A percentile compares a stretch with the other conserved stretches of the same genome.
Conservation (phyloP, 2,797 vertebrate species). For the Pangasius mekongensis region DNA sequence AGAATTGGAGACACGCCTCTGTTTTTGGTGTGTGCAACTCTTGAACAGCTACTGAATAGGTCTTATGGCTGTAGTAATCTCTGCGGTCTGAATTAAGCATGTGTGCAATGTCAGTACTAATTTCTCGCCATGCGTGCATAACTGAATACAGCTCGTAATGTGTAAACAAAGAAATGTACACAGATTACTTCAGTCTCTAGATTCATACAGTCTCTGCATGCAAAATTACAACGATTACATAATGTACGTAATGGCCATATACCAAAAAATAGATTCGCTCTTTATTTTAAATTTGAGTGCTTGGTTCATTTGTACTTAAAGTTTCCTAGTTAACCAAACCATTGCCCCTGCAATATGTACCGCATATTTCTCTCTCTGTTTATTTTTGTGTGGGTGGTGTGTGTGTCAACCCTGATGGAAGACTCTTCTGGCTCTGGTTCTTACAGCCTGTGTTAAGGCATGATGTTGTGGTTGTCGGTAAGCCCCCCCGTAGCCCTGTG, state of each 20-base stretch:
- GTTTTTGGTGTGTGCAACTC: background rate
- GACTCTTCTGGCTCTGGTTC: constrained; percentile 54
- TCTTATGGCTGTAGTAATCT: background rate
- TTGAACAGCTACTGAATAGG: background rate
- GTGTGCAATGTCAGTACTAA: background rate
- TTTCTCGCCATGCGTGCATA: background rate
- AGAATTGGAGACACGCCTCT: background rate
- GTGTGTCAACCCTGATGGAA: constrained; percentile 32
- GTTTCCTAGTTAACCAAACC: background rate
- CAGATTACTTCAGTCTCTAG: background rate
- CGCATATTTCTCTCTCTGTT: constrained; percentile 20
- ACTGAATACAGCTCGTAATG: background rate
- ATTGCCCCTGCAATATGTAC: background rate
- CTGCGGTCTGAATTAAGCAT: background rate
- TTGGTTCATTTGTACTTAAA: background rate
- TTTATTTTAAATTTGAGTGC: background rate
- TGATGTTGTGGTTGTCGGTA: constrained; percentile 80
- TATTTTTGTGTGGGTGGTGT: constrained; percentile 19
- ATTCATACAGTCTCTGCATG: background rate
- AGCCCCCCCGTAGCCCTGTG: constrained; percentile 88
- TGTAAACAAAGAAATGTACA: background rate
- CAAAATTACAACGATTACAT: background rate
- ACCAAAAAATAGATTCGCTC: background rate
- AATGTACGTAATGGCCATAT: background rate
- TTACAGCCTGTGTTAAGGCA: constrained; percentile 63